A percentile compares a stretch with the other conserved stretches of the same genome.
phyloP scores from a whole-genome alignment of 1,140 invertebrate genomes.

The Drosophila cardini region DNA sequence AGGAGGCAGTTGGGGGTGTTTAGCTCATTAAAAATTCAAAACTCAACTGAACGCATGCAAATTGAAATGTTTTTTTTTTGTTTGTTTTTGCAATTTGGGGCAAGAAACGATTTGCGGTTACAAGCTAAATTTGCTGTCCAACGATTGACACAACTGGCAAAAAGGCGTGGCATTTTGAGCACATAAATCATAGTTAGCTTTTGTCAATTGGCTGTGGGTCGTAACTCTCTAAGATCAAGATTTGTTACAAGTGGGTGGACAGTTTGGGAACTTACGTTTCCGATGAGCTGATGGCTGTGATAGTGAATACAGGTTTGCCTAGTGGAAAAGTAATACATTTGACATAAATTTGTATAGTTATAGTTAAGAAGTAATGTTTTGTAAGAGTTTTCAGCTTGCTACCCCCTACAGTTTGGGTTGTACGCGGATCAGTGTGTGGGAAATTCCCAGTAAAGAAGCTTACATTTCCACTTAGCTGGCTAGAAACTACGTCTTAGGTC shows the following conservation, averaged over 20 bases:
- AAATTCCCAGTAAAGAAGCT: too few relatives aligned
- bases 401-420: too few relatives aligned
- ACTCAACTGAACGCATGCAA: constrained; percentile 42
- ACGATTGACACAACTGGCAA: constrained; percentile 19
- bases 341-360: neutral
- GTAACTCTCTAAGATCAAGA: constrained; percentile 10
- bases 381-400: too few relatives aligned
- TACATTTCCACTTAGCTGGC: too few relatives aligned
- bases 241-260: constrained; percentile 13
- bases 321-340: neutral
- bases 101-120: constrained; percentile 68
- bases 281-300: neutral
- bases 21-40: constrained; percentile 69
- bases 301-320: neutral
- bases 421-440: too few relatives aligned
- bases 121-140: constrained; percentile 19
- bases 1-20: neutral
- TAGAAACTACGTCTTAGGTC: too few relatives aligned
- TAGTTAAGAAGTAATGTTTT: too few relatives aligned
- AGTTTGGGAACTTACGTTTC: constrained; percentile 3
- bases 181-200: constrained; percentile 42
- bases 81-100: constrained; percentile 58
- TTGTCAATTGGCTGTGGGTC: constrained; percentile 35
- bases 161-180: constrained; percentile 42
- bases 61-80: constrained; percentile 52